These are phyloP conservation scores for Lepidurus arcticus DNA, from an alignment of 1,140 invertebrate species.

Conservation along the genomic window DNA sequence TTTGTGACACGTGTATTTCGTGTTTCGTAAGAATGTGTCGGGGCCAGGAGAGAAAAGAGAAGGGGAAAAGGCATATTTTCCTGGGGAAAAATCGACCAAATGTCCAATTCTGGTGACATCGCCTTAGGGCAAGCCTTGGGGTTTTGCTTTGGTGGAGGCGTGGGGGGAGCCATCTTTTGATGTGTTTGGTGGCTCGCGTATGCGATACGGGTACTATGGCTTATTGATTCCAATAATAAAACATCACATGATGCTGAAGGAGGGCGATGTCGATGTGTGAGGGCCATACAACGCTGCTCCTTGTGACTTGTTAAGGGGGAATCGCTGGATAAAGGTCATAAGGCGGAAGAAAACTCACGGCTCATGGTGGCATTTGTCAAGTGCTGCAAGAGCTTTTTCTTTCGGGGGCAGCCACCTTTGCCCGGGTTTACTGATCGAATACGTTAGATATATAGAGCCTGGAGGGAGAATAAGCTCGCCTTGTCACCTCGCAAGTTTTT, in stretches of 20 bases:
- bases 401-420: neutral
- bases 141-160: no score
- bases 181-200: neutral
- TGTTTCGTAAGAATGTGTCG: neutral
- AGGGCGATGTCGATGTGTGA: neutral
- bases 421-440: neutral
- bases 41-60: neutral
- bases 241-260: constrained; percentile 8
- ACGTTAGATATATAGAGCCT: neutral
- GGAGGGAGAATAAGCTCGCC: neutral
- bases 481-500: neutral
- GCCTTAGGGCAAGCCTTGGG: neutral
- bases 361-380: constrained; percentile 1
- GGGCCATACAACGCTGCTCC: neutral
- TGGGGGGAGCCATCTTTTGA: neutral
- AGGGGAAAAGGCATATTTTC: neutral
- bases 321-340: constrained; percentile 12
- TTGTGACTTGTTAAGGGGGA: neutral
- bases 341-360: neutral
- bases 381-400: neutral
- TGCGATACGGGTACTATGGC: neutral
- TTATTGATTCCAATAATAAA: constrained; percentile 19
- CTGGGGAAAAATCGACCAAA: neutral
- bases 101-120: neutral
- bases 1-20: neutral